phyloP scores from a whole-genome alignment of 2,888 invertebrate species.

The Dinocampus coccinellae region DNA sequence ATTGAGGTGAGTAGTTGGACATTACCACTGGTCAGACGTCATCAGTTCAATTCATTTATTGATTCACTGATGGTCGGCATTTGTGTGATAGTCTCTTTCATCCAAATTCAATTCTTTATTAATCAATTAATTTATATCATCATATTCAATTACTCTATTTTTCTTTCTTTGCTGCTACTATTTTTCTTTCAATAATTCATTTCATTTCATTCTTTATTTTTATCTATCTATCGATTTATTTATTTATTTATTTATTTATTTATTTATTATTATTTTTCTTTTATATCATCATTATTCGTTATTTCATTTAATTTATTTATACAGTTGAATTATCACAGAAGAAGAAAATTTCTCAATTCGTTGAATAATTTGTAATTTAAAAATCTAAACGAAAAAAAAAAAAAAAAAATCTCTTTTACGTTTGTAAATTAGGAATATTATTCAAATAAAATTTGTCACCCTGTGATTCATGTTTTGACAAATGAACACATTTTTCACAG shows the following conservation, averaged over 20 bases:
- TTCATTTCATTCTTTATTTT: too few relatives aligned
- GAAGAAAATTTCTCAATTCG: too few relatives aligned
- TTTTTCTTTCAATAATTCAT: too few relatives aligned
- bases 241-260: too few relatives aligned
- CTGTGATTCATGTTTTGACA: neutral
- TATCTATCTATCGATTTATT: too few relatives aligned
- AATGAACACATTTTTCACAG: neutral
- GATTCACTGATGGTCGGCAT: constrained; percentile 10
- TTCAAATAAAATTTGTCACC: neutral
- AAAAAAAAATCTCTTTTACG: too few relatives aligned
- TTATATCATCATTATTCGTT: too few relatives aligned
- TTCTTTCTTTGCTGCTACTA: too few relatives aligned
- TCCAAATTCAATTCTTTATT: constrained; percentile 22
- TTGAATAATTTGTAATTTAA: neutral
- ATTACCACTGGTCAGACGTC: constrained; percentile 15
- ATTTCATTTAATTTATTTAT: too few relatives aligned
- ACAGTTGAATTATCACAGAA: too few relatives aligned
- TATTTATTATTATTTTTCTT: too few relatives aligned
- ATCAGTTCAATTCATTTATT: constrained; percentile 20
- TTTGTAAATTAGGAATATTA: neutral
- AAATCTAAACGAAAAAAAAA: too few relatives aligned
- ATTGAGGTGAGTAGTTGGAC: constrained; percentile 19
- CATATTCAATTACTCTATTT: neutral
- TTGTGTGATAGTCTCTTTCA: constrained; percentile 20
- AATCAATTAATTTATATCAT: neutral